Evolutionary conservation across 2,888 invertebrate genomes (phyloP).

Genomic region (Limenitis camilla): DNA sequence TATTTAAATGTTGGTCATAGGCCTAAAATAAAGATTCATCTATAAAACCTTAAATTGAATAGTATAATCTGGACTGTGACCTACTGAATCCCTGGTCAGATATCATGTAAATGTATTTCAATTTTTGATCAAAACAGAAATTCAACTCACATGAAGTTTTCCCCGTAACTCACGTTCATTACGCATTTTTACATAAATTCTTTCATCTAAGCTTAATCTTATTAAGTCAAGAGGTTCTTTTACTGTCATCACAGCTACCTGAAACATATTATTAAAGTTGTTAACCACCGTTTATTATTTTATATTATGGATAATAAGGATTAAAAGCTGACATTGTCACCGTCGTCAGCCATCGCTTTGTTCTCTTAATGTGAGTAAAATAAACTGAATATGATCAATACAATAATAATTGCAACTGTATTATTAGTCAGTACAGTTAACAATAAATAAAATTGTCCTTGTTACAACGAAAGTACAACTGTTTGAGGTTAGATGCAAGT

Average conservation of each 20-base stretch:
- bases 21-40: constrained; percentile 76
- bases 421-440: no score
- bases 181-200: constrained; percentile 99
- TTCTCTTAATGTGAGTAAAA: background rate
- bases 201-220: constrained; percentile 96
- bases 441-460: no score
- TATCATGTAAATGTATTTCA: no score
- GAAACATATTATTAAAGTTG: constrained; percentile 14
- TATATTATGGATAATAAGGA: background rate
- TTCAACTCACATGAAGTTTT: constrained; percentile 84
- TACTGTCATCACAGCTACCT: constrained; percentile 92
- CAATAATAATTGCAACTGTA: no score
- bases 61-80: no score
- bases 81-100: no score
- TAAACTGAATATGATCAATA: background rate
- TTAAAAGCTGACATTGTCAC: constrained; percentile 54
- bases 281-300: background rate
- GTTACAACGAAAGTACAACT: no score
- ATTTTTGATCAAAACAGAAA: no score
- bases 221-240: constrained; percentile 99
- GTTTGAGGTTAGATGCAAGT: no score
- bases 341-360: constrained; percentile 57
- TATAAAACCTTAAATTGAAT: background rate
- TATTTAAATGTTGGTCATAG: constrained; percentile 99
- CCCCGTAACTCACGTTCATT: constrained; percentile 98